Percentiles rank a stretch among this genome's conserved stretches.
phyloP scores from a whole-genome alignment of 2,113 vertebrate genomes.

The Saguinus midas region DNA sequence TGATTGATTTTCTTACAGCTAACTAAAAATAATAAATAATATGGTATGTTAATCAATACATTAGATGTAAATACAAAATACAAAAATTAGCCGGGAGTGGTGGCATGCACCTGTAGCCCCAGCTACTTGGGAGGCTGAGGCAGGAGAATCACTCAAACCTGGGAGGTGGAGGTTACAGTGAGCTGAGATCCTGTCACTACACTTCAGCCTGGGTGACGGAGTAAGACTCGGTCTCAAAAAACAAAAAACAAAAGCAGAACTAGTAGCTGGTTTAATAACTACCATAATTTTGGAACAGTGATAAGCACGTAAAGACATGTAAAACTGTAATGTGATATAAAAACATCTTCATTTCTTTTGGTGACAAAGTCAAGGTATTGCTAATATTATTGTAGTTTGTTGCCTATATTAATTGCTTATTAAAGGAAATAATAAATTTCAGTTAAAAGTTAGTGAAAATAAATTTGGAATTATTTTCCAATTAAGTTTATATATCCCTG shows the following conservation, averaged over 20 bases:
- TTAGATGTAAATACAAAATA: neutral
- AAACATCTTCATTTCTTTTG: neutral
- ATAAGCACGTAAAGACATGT: neutral
- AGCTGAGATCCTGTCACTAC: neutral
- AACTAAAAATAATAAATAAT: neutral
- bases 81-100: neutral
- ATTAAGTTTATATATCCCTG: neutral
- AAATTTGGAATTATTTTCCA: slow-evolving; percentile 3
- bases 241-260: neutral
- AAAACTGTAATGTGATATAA: neutral
- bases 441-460: slow-evolving; percentile 24
- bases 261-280: neutral
- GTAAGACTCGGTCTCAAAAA: neutral
- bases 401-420: neutral
- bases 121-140: neutral
- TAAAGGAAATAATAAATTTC: neutral
- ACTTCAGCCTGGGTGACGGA: neutral
- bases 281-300: neutral
- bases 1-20: neutral
- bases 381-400: neutral
- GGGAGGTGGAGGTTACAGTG: neutral
- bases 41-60: neutral
- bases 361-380: neutral
- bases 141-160: neutral
- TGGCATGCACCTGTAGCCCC: neutral